A percentile compares a stretch with the other conserved stretches of the same genome.
phyloP scores from a whole-genome alignment of 1,140 invertebrate genomes.

The Pachyrhynchus sulphureomaculatus region DNA sequence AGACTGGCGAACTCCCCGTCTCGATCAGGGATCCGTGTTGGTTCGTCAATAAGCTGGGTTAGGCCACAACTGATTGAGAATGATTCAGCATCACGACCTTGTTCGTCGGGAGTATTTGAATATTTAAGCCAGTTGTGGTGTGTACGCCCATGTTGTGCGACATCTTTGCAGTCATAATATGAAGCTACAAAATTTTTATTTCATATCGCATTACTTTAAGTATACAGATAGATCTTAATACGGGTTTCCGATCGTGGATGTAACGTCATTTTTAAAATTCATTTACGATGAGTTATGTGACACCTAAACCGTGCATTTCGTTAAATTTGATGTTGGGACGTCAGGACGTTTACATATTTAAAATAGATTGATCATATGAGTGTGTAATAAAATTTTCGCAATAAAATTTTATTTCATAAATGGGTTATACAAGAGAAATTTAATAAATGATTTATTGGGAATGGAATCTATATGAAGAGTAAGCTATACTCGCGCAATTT shows the following conservation, averaged over 20 bases:
- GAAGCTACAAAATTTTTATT: conserved; percentile 5
- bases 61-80: too few relatives aligned
- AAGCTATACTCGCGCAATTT: too few relatives aligned
- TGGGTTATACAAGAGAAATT: not conserved
- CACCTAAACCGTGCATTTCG: conserved; percentile 10
- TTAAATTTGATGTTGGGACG: not conserved
- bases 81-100: too few relatives aligned
- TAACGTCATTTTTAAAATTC: conserved; percentile 8
- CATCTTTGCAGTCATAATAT: not conserved
- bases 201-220: conserved; percentile 21
- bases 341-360: conserved; percentile 19
- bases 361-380: conserved; percentile 7
- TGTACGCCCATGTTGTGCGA: too few relatives aligned
- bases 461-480: too few relatives aligned
- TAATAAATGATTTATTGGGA: not conserved
- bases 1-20: too few relatives aligned
- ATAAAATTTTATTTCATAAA: conserved; percentile 1
- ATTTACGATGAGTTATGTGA: conserved; percentile 20
- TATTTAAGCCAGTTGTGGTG: too few relatives aligned
- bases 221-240: conserved; percentile 16
- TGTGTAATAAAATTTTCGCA: conserved; percentile 13
- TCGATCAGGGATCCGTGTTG: too few relatives aligned
- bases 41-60: too few relatives aligned
- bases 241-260: not conserved
- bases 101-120: too few relatives aligned